Conservation (phyloP, 2,113 vertebrate species). For the Ophiodon elongatus region DNA sequence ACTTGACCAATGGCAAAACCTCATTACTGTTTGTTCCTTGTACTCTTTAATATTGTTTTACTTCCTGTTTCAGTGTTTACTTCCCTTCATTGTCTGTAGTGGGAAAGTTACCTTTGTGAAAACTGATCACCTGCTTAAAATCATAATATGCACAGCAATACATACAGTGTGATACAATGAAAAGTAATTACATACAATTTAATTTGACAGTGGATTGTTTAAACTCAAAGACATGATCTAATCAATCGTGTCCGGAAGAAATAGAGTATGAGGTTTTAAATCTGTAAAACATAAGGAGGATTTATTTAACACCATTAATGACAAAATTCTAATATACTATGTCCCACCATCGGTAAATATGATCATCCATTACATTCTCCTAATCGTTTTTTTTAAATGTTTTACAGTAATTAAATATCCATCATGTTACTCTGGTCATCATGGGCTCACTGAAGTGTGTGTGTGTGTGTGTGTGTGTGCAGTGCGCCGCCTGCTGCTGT, state of each 20-base stretch:
- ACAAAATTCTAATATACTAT: background rate
- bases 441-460: background rate
- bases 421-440: background rate
- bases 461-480: conserved; percentile 20
- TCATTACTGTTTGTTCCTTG: conserved; percentile 20
- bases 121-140: conserved; percentile 16
- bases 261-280: background rate
- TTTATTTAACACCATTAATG: background rate
- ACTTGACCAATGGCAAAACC: conserved; percentile 1
- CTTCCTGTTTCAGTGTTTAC: conserved; percentile 70
- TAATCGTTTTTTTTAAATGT: background rate
- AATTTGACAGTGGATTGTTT: background rate
- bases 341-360: background rate
- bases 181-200: background rate
- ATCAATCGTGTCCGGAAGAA: background rate
- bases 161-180: background rate
- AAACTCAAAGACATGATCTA: background rate
- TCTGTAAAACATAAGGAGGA: background rate
- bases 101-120: conserved; percentile 40
- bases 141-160: background rate
- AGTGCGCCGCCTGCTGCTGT: conserved; percentile 94
- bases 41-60: conserved; percentile 42
- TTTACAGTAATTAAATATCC: background rate
- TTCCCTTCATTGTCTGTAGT: conserved; percentile 69
- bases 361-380: background rate